phyloP scores from a whole-genome alignment of 2,888 invertebrate species.

The Luffia ferchaultella region DNA sequence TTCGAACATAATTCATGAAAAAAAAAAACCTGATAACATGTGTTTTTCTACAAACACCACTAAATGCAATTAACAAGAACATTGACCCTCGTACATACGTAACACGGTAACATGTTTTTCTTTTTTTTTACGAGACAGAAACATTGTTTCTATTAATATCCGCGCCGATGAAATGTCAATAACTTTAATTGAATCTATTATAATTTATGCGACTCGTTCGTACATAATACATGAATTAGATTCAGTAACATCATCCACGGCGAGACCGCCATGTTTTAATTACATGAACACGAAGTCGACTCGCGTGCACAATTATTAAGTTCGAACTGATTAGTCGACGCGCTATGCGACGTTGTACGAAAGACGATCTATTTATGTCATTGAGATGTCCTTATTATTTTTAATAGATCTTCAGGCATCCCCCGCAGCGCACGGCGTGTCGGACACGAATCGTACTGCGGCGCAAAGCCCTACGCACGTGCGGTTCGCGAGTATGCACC shows the following conservation, averaged over 20 bases:
- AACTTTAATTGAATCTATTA: constrained; percentile 18
- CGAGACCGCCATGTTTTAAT: constrained; percentile 61
- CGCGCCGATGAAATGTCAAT: constrained; percentile 17
- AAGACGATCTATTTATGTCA: constrained; percentile 62
- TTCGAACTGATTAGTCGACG: constrained; percentile 31
- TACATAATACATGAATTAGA: constrained; percentile 23
- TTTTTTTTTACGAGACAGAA: neutral
- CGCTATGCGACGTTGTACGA: constrained; percentile 31
- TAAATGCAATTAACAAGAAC: constrained; percentile 34
- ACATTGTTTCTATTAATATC: neutral
- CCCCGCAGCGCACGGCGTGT: constrained; percentile 52
- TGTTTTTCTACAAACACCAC: constrained; percentile 15
- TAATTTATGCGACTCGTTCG: constrained; percentile 19
- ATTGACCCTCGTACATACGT: constrained; percentile 55
- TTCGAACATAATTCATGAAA: too few relatives aligned
- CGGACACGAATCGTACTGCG: constrained; percentile 48
- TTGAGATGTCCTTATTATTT: constrained; percentile 59
- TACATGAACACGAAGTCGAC: constrained; percentile 45
- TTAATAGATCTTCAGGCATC: constrained; percentile 62
- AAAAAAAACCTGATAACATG: neutral
- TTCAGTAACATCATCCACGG: constrained; percentile 52
- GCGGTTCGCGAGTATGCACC: constrained; percentile 21
- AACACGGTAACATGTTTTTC: constrained; percentile 54
- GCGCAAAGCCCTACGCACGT: constrained; percentile 53
- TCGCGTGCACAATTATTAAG: constrained; percentile 27